These are phyloP conservation scores for Brachionichthys hirsutus DNA, from an alignment of 2,113 vertebrate species.

Conservation along the genomic window DNA sequence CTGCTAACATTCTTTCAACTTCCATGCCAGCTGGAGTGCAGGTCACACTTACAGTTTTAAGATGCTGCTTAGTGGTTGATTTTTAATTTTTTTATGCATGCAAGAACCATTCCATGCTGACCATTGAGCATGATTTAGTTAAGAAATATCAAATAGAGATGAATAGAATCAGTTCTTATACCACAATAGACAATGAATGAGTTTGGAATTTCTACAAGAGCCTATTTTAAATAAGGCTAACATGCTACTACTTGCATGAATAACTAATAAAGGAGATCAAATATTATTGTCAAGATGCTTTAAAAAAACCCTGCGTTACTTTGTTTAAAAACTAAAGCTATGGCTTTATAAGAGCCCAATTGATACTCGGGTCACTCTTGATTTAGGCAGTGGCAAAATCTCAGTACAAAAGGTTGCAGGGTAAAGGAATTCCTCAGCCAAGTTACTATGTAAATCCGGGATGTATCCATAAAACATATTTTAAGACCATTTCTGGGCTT, in stretches of 20 bases:
- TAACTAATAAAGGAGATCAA: no score
- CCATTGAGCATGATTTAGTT: no score
- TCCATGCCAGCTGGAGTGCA: constrained; percentile 67
- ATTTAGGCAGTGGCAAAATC: constrained; percentile 39
- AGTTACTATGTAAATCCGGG: constrained; percentile 65
- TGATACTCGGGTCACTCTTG: constrained; percentile 51
- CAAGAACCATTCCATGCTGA: no score
- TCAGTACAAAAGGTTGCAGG: constrained; percentile 45
- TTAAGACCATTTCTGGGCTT: constrained; percentile 58
- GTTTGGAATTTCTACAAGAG: no score
- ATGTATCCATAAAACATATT: constrained; percentile 75
- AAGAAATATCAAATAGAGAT: no score
- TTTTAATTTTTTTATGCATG: neutral
- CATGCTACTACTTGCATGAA: no score
- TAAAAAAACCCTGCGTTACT: no score
- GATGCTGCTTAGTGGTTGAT: constrained; percentile 38
- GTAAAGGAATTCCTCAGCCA: constrained; percentile 58
- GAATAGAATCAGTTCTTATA: no score
- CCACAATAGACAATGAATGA: no score
- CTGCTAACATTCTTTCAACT: constrained; percentile 73
- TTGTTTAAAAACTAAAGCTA: constrained; percentile 3
- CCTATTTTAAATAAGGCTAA: no score
- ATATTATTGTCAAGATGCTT: no score
- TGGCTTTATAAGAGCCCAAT: constrained; percentile 19
- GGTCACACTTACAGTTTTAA: constrained; percentile 64